phyloP scores from a whole-genome alignment of 2,113 vertebrate species.

The Butorides virescens region DNA sequence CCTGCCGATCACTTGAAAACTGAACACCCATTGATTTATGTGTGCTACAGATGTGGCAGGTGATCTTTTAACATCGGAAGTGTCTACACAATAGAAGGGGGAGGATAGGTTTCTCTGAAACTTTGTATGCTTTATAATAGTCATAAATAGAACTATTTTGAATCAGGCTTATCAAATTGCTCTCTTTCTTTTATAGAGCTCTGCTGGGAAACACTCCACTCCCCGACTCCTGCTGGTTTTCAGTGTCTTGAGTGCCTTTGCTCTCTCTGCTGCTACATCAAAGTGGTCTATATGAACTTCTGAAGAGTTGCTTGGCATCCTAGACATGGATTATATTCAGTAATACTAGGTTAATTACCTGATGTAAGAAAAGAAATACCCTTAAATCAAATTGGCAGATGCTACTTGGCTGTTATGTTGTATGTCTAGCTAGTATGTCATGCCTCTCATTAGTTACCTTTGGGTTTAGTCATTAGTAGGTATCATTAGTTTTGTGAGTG shows the following conservation, averaged over 20 bases:
- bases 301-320: neutral
- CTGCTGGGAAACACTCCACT: conserved; percentile 45
- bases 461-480: conserved; percentile 34
- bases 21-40: fast-evolving
- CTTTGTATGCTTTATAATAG: neutral
- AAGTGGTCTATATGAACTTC: conserved; percentile 57
- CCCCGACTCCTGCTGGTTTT: conserved; percentile 16
- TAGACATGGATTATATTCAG: neutral
- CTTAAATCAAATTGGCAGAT: neutral
- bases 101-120: neutral
- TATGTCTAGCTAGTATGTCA: conserved; percentile 20
- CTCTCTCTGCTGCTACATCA: conserved; percentile 21
- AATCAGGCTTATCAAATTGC: neutral
- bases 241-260: conserved; percentile 51
- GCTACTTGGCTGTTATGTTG: neutral
- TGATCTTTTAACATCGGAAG: neutral
- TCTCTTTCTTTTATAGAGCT: neutral
- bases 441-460: neutral
- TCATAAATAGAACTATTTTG: neutral
- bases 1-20: neutral
- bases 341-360: conserved; percentile 10
- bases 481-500: conserved; percentile 15
- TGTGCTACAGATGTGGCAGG: neutral
- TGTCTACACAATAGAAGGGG: neutral
- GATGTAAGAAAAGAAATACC: neutral